Evolutionary conservation across 2,113 vertebrate genomes (phyloP), one percentile per base, ranked within the genome.

Genomic region (Phrynocephalus versicolor): DNA sequence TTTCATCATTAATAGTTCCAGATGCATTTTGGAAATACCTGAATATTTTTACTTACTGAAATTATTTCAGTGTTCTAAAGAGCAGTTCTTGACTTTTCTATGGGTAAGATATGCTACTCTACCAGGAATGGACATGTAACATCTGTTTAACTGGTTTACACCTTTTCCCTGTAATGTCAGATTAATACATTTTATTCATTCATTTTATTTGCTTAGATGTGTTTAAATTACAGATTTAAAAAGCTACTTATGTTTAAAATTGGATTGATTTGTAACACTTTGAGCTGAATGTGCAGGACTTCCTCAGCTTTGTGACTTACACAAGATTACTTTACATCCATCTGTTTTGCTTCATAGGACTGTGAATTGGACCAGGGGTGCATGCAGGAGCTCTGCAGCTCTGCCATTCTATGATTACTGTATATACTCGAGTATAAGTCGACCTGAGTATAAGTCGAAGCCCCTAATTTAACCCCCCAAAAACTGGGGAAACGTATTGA

Each of bases 381-480:
- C 76, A 71, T 87, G 62, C 79, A 58, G 1, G 79, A 90, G 72
- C 23, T 85, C n/a, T n/a, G n/a, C n/a, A n/a, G n/a, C n/a, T n/a
- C n/a, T n/a, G n/a, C n/a, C n/a, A n/a, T n/a, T n/a, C n/a, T n/a
- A n/a, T n/a, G n/a, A n/a, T n/a, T n/a, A n/a, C n/a, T n/a, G n/a
- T n/a, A n/a, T n/a, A n/a, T n/a, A n/a, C n/a, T n/a, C n/a, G n/a
- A n/a, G n/a, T n/a, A n/a, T n/a, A n/a, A n/a, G n/a, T n/a, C n/a
- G n/a, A n/a, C n/a, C n/a, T n/a, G n/a, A n/a, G n/a, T n/a, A n/a
- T n/a, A n/a, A n/a, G n/a, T n/a, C n/a, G n/a, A n/a, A n/a, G n/a
- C n/a, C n/a, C n/a, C n/a, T n/a, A n/a, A n/a, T n/a, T n/a, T n/a
- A n/a, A n/a, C n/a, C n/a, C n/a, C n/a, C n/a, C n/a, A n/a, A n/a